Conservation (phyloP, 2,113 vertebrate species). For the Gnathonemus longibarbis region DNA sequence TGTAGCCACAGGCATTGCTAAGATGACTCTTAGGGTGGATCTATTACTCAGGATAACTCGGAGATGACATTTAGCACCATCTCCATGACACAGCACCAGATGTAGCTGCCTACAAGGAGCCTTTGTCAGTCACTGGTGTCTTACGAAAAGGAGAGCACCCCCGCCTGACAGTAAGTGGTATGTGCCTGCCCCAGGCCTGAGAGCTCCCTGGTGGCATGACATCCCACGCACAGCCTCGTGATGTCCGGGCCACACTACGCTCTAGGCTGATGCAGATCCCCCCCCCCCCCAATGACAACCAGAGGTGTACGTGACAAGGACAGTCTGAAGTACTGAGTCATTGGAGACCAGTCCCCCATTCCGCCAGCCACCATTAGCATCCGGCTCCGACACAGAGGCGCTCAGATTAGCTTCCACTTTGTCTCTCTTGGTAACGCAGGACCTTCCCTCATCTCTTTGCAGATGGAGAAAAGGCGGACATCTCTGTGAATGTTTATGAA, state of each 20-base stretch:
- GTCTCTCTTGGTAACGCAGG: neutral
- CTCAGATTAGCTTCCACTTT: neutral
- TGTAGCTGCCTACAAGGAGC: neutral
- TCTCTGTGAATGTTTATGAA: constrained; percentile 91
- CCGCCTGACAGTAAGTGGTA: neutral
- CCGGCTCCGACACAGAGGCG: neutral
- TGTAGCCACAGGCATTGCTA: neutral
- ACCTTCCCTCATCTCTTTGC: constrained; percentile 34
- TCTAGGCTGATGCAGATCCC: neutral
- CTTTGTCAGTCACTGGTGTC: neutral
- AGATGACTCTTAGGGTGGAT: neutral
- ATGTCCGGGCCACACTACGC: neutral
- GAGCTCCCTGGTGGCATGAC: neutral
- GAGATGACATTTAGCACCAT: neutral
- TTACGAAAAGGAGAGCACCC: neutral
- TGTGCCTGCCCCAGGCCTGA: neutral
- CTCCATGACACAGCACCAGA: neutral
- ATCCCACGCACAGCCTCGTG: neutral
- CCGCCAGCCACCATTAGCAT: neutral
- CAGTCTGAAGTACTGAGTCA: neutral
- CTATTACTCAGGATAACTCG: neutral
- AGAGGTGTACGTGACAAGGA: neutral
- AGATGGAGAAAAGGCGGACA: constrained; percentile 98
- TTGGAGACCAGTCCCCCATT: neutral
- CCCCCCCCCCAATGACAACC: neutral